These are phyloP conservation scores for Sweltsa coloradensis DNA, from an alignment of 1,140 invertebrate genomes.

Conservation along the genomic window DNA sequence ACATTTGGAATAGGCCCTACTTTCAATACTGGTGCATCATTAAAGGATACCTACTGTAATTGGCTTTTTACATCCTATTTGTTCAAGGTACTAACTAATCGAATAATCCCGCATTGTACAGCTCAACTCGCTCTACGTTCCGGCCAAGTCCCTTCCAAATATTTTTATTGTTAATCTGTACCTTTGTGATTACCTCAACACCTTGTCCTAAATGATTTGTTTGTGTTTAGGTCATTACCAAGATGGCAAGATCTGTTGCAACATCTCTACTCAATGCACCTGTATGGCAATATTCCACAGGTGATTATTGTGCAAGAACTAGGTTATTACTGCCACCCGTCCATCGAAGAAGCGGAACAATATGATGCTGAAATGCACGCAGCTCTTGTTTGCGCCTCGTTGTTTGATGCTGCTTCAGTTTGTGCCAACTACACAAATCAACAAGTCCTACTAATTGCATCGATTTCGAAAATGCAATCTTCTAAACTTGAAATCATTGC, in stretches of 20 bases:
- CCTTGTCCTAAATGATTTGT: background rate
- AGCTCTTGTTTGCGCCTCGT: conserved; percentile 5
- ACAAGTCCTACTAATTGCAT: too few species aligned
- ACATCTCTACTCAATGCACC: conserved; percentile 8
- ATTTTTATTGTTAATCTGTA: background rate
- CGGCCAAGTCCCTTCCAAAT: too few species aligned
- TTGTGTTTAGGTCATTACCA: conserved; percentile 10
- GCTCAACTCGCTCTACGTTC: too few species aligned
- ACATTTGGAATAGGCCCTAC: too few species aligned
- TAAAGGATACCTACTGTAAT: background rate
- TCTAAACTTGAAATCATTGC: too few species aligned
- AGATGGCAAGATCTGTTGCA: conserved; percentile 10
- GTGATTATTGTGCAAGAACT: conserved; percentile 8
- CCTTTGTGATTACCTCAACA: background rate
- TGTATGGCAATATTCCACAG: background rate
- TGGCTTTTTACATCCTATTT: background rate
- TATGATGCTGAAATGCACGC: background rate
- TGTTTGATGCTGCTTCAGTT: conserved; percentile 6
- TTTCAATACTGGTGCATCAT: too few species aligned
- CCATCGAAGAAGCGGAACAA: background rate
- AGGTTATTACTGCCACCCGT: conserved; percentile 5
- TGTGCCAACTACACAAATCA: conserved; percentile 1
- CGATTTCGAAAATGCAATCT: too few species aligned
- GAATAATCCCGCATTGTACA: too few species aligned
- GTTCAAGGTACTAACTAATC: background rate